Evolutionary conservation across 2,797 vertebrate species (phyloP).

Genomic region (Sternotherus odoratus): DNA sequence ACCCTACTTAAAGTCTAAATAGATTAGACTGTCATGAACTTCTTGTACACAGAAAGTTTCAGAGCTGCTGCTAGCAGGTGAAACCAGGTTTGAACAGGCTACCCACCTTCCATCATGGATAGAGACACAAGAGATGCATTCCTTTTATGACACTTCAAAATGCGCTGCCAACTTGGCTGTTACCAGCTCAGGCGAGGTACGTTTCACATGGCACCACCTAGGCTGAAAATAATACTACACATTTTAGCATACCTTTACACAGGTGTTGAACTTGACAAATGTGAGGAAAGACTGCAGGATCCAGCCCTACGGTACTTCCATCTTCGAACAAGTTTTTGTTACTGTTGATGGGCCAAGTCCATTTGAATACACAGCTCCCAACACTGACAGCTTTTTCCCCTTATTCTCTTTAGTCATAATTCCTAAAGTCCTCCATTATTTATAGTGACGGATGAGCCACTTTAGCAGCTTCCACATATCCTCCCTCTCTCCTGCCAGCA

Average conservation of each 20-base stretch:
- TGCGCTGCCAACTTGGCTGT: background rate
- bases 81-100: background rate
- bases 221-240: background rate
- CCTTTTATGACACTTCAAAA: background rate
- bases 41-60: background rate
- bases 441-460: constrained; percentile 1
- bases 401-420: constrained; percentile 19
- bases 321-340: constrained; percentile 1
- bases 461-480: constrained; percentile 29
- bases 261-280: background rate
- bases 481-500: constrained; percentile 42
- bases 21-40: background rate
- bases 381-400: background rate
- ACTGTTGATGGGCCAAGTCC: background rate
- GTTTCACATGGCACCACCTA: background rate
- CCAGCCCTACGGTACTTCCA: background rate
- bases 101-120: background rate
- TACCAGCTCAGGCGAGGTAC: background rate
- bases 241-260: background rate
- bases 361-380: background rate
- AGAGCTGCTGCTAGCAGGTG: background rate
- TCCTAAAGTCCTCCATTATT: constrained; percentile 44
- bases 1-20: background rate
- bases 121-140: background rate
- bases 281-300: background rate